Evolutionary conservation across 1,140 invertebrate genomes (phyloP), one percentile per base, ranked within the genome.

Genomic region (Bombus polaris): DNA sequence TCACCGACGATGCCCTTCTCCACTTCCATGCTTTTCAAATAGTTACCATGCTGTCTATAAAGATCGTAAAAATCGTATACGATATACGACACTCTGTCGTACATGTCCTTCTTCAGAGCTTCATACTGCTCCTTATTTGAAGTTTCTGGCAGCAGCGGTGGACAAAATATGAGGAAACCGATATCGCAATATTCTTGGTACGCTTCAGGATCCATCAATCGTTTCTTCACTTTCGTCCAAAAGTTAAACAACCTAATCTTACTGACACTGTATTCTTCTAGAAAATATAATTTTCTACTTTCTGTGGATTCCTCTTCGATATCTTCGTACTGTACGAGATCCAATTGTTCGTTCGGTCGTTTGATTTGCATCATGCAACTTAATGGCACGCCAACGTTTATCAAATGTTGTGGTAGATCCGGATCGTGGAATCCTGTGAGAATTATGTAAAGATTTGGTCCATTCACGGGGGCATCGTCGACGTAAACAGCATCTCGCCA

Each of bases 11-110:
- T 91, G 71, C 37, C 10, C 25, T 78, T 79, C 28, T 88, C 71
- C 18, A 95, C 28, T 32, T 94, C 92, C 93, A 96, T 96, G 76
- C 94, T 95, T 22, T 94, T 88, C 81, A 96, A 91, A 85, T 96
- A 96, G 85, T 95, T 89, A 5, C 75, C 72, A 86, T 96, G 95
- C 85, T 96, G 95, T 86, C 94, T 88, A 35, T 92, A 94, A 78
- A 95, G 93, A 89, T 96, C 96, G 89, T 96, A 95, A 44, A 96
- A 90, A 88, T 96, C 95, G 71, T 96, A 96, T 85, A 96, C 92
- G 32, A 96, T 92, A 78, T 89, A 95, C 80, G 95, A 96, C 65
- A 96, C 76, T 85, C 95, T 94, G 76, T 96, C 95, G 89, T 96
- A 96, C 75, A 96, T 93, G 6, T 93, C 88, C 77, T 92, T 93